Evolutionary conservation across 2,113 vertebrate genomes (phyloP).

Genomic region (Megalops atlanticus): DNA sequence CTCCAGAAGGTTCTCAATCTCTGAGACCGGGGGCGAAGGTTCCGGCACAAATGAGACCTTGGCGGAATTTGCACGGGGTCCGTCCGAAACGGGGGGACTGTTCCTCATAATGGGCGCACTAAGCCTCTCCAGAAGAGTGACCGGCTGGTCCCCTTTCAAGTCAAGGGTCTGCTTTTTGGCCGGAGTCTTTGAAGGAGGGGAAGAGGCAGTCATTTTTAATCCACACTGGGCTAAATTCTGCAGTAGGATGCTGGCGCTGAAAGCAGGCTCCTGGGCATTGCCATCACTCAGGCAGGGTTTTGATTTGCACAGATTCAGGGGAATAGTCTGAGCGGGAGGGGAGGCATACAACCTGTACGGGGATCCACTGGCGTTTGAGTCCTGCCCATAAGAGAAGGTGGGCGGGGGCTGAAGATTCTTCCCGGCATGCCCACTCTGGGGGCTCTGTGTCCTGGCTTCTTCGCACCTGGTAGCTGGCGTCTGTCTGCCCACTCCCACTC

Average conservation of each 20-base stretch:
- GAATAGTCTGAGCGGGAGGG: slow-evolving; percentile 46
- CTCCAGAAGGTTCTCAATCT: slow-evolving; percentile 86
- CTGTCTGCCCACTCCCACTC: slow-evolving; percentile 60
- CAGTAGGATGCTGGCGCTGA: slow-evolving; percentile 85
- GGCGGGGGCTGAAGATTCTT: slow-evolving; percentile 52
- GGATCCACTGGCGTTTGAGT: slow-evolving; percentile 62
- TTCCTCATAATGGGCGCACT: slow-evolving; percentile 71
- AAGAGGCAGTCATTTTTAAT: slow-evolving; percentile 58
- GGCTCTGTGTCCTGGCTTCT: slow-evolving; percentile 55
- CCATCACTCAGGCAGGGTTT: slow-evolving; percentile 62
- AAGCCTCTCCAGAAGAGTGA: slow-evolving; percentile 75
- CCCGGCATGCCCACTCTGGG: slow-evolving; percentile 66
- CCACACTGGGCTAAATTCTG: slow-evolving; percentile 86
- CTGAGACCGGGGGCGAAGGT: slow-evolving; percentile 70
- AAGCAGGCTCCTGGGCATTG: slow-evolving; percentile 67
- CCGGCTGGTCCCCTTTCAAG: slow-evolving; percentile 66
- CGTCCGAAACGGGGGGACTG: slow-evolving; percentile 63
- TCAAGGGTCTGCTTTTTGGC: slow-evolving; percentile 58
- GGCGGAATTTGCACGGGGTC: slow-evolving; percentile 60
- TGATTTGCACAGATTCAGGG: slow-evolving; percentile 61
- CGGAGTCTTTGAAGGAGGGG: slow-evolving; percentile 33
- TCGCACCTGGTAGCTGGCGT: slow-evolving; percentile 71
- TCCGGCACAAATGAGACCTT: slow-evolving; percentile 43
- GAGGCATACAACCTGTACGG: slow-evolving; percentile 43
- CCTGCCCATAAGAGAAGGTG: slow-evolving; percentile 61